Percentiles rank a stretch among this genome's conserved stretches.
phyloP scores from a whole-genome alignment of 2,888 invertebrate genomes.

The Apodemia duryi region DNA sequence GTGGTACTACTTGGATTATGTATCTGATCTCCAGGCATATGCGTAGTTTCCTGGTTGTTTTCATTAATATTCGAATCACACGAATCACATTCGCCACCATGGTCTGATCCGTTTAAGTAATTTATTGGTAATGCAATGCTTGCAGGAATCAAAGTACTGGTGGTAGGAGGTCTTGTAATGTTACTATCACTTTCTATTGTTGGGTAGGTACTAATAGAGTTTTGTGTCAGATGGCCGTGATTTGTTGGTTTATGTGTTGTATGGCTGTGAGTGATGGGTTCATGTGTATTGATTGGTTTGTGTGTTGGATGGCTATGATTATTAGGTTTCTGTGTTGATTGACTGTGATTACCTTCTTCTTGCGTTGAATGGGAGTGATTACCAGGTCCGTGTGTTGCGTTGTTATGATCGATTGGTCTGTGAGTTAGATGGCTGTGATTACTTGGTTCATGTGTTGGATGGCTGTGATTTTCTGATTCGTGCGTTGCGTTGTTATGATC shows the following conservation, averaged over 20 bases:
- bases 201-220: background rate
- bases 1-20: background rate
- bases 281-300: background rate
- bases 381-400: background rate
- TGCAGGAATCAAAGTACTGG: too few relatives aligned
- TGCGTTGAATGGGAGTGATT: too few relatives aligned
- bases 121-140: too few relatives aligned
- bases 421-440: background rate
- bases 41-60: background rate
- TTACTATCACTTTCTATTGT: background rate
- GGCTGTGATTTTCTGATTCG: background rate
- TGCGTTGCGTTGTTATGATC: too few relatives aligned
- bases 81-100: too few relatives aligned
- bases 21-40: background rate
- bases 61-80: too few relatives aligned
- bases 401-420: background rate
- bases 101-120: too few relatives aligned
- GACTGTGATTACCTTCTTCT: too few relatives aligned
- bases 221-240: background rate
- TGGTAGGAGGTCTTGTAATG: too few relatives aligned
- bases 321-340: background rate
- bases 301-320: background rate
- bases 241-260: background rate
- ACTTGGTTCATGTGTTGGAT: background rate
- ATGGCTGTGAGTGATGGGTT: background rate